Conservation (phyloP, 2,113 vertebrate genomes). For the Microcebus jonahi region DNA sequence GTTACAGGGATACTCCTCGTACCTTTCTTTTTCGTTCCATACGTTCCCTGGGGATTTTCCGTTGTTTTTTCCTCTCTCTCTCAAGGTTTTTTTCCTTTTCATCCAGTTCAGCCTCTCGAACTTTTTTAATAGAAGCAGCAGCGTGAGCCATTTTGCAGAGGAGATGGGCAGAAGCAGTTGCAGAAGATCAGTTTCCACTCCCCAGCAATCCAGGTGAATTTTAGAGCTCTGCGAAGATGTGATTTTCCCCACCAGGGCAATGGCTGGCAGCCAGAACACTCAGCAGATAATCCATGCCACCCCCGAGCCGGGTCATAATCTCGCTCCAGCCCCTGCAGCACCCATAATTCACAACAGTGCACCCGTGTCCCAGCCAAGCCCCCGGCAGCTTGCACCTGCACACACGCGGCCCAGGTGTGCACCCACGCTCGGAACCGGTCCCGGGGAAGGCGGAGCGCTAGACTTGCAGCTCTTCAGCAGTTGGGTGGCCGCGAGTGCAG, state of each 20-base stretch:
- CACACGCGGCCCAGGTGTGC: background rate
- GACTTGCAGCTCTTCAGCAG: slow-evolving; percentile 62
- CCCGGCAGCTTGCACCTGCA: background rate
- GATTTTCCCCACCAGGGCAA: slow-evolving; percentile 58
- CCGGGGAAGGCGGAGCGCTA: slow-evolving; percentile 41
- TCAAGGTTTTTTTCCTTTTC: slow-evolving; percentile 93
- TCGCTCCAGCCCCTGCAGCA: slow-evolving; percentile 82
- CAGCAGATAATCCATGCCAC: slow-evolving; percentile 78
- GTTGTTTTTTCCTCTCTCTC: slow-evolving; percentile 92
- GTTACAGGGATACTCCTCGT: slow-evolving; percentile 74
- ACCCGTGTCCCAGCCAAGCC: slow-evolving; percentile 22
- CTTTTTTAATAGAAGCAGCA: slow-evolving; percentile 98
- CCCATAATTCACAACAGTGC: slow-evolving; percentile 66
- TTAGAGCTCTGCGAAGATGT: slow-evolving; percentile 1
- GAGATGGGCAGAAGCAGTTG: slow-evolving; percentile 60
- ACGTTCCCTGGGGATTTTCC: slow-evolving; percentile 91
- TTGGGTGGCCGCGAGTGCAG: slow-evolving; percentile 54
- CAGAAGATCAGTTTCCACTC: slow-evolving; percentile 59
- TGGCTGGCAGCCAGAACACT: slow-evolving; percentile 74
- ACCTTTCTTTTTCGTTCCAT: slow-evolving; percentile 98
- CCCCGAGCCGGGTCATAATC: slow-evolving; percentile 81
- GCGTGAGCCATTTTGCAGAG: slow-evolving; percentile 94
- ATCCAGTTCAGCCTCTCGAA: slow-evolving; percentile 93
- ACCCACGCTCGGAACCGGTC: background rate
- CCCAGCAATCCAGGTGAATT: slow-evolving; percentile 74